phyloP scores from a whole-genome alignment of 1,140 invertebrate genomes.

The Dysdera silvatica region DNA sequence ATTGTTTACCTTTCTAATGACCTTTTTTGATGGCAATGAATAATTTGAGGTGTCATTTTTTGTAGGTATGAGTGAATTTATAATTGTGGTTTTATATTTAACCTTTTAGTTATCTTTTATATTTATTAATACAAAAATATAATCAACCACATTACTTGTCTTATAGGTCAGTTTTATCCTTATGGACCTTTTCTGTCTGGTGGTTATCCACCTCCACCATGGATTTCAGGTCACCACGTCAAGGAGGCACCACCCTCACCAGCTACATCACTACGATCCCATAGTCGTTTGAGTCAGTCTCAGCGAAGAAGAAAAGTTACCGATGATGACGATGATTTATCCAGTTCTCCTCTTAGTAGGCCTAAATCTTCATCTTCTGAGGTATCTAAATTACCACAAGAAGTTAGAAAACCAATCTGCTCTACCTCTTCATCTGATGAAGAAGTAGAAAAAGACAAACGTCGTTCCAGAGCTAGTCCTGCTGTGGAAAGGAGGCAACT shows the following conservation, averaged over 20 bases:
- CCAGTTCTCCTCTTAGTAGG: slow-evolving; percentile 18
- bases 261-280: neutral
- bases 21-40: too few species aligned
- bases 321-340: slow-evolving; percentile 32
- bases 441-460: neutral
- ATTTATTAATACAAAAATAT: too few species aligned
- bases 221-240: neutral
- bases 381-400: neutral
- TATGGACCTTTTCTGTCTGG: slow-evolving; percentile 21
- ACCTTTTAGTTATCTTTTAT: too few species aligned
- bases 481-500: too few species aligned
- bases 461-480: too few species aligned
- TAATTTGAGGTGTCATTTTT: too few species aligned
- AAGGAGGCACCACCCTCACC: slow-evolving; percentile 24
- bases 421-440: slow-evolving; percentile 10
- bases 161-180: slow-evolving; percentile 16
- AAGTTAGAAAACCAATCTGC: neutral
- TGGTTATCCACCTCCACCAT: slow-evolving; percentile 7
- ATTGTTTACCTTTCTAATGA: too few species aligned
- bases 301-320: slow-evolving; percentile 4
- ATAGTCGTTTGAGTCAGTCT: neutral
- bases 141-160: too few species aligned
- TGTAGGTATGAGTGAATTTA: too few species aligned
- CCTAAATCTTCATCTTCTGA: slow-evolving; percentile 23
- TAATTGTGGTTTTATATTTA: too few species aligned